phyloP scores from a whole-genome alignment of 1,140 invertebrate species.

The Sogatella furcifera region DNA sequence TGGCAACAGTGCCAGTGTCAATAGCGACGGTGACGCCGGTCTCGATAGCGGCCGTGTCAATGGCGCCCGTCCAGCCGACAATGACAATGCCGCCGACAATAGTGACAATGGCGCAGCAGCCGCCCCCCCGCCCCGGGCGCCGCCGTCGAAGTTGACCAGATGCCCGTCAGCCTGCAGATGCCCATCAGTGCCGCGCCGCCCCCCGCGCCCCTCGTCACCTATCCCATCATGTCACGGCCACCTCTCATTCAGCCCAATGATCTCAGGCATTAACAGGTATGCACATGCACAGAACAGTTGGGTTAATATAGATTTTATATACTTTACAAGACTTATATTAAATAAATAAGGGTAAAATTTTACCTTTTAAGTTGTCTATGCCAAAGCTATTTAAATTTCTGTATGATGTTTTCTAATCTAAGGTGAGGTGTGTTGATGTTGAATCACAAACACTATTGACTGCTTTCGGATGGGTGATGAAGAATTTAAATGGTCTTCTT shows the following conservation, averaged over 20 bases:
- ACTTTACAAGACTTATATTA: too few species aligned
- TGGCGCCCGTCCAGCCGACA: slow-evolving; percentile 37
- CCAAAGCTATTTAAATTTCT: too few species aligned
- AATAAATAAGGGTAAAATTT: too few species aligned
- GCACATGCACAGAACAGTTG: too few species aligned
- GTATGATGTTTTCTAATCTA: too few species aligned
- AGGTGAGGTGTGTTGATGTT: too few species aligned
- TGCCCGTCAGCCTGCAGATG: slow-evolving; percentile 24
- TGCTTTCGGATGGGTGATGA: too few species aligned
- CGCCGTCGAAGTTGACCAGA: slow-evolving; percentile 34
- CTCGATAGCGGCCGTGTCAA: slow-evolving; percentile 44
- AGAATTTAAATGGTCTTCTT: too few species aligned
- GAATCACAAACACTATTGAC: too few species aligned
- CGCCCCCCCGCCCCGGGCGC: slow-evolving; percentile 16
- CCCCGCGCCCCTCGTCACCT: slow-evolving; percentile 51
- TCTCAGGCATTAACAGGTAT: too few species aligned
- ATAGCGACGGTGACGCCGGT: slow-evolving; percentile 43
- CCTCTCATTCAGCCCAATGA: not conserved
- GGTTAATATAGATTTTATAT: too few species aligned
- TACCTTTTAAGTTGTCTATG: too few species aligned
- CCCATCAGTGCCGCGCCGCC: slow-evolving; percentile 33
- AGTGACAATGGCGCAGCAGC: slow-evolving; percentile 41
- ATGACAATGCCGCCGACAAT: slow-evolving; percentile 39
- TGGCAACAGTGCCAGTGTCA: slow-evolving; percentile 51
- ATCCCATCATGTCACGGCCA: slow-evolving; percentile 53